Evolutionary conservation across 2,888 invertebrate genomes (phyloP), one percentile per base, ranked within the genome.

Genomic region (Epistrophe eligans): DNA sequence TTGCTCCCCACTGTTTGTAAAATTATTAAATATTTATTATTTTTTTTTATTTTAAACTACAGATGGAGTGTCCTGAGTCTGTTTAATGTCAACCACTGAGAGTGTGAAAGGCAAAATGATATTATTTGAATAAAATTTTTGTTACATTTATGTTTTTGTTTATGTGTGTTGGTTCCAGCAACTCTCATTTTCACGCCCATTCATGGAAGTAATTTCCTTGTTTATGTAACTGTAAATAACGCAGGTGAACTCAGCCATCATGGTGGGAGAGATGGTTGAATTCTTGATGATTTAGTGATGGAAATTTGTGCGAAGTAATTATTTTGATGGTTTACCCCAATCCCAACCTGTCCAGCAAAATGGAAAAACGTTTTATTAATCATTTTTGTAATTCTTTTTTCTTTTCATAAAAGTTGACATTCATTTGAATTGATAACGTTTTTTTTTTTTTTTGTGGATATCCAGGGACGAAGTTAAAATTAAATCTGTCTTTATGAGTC

Each of bases 221-320:
- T 55, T 52, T 66, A 40, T 7, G 24, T 17, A 15, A 15, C 19
- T 3, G 28, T 45, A 43, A 4, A 15, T 4, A n/a, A 35, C 11
- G 32, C 57, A 72, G 60, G 55, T 74, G 62, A n/a, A 38, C 55
- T 8, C 7, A 48, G 17, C 45, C 45, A n/a, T 32, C 2, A 7
- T 4, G 6, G 17, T n/a, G 11, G 17, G 24, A 43, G 45, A 60
- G 8, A 62, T 74, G 32, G 11, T 48, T 52, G 32, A 15, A 32
- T 19, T 40, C 11, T 57, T 48, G 7, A 64, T 76, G 70, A 84
- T 74, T 79, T 76, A 76, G 74, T 64, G 58, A 71, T 64, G 74
- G 50, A 79, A 83, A 79, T 84, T 84, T 74, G 79, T 71, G 64
- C 50, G 24, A 24, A 80, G 76, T 76, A 84, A 80, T 84, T 80